Evolutionary conservation across 2,797 vertebrate genomes (phyloP).

Genomic region (Sciaenops ocellatus): DNA sequence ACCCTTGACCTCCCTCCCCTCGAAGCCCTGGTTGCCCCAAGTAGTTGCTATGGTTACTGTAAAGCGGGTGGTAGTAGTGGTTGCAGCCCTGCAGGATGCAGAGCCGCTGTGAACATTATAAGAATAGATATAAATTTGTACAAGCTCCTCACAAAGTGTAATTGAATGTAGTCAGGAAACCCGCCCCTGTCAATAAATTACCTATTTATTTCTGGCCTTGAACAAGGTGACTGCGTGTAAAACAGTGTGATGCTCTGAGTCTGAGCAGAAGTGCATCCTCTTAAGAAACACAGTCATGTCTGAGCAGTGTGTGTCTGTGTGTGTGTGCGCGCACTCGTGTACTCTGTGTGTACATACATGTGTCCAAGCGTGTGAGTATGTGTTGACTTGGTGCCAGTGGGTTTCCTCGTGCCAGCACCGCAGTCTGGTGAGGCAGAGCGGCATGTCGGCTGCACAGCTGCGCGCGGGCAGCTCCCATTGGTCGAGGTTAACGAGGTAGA

Average conservation of each 20-base stretch:
- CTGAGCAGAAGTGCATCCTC: slow-evolving; percentile 46
- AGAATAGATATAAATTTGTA: slow-evolving; percentile 64
- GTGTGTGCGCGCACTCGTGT: not conserved
- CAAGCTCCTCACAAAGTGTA: slow-evolving; percentile 48
- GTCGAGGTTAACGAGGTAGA: slow-evolving; percentile 79
- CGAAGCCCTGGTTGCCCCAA: slow-evolving; percentile 64
- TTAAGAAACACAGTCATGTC: slow-evolving; percentile 60
- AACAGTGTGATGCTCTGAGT: slow-evolving; percentile 28
- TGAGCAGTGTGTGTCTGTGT: slow-evolving; percentile 28
- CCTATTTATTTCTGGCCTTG: slow-evolving; percentile 75
- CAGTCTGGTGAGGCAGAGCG: slow-evolving; percentile 73
- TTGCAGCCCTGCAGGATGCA: slow-evolving; percentile 61
- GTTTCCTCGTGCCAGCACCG: slow-evolving; percentile 66
- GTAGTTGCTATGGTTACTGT: slow-evolving; percentile 82
- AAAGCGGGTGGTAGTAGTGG: slow-evolving; percentile 51
- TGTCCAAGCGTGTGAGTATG: slow-evolving; percentile 54
- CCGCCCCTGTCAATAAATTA: slow-evolving; percentile 68
- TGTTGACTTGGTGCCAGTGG: slow-evolving; percentile 69
- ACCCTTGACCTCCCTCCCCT: slow-evolving; percentile 80
- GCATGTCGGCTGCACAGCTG: slow-evolving; percentile 75
- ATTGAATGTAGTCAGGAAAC: slow-evolving; percentile 63
- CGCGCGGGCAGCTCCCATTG: slow-evolving; percentile 73
- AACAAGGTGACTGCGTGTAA: slow-evolving; percentile 68
- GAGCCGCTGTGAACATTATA: slow-evolving; percentile 57
- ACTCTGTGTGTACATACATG: slow-evolving; percentile 55